Percentiles rank a stretch among this genome's conserved stretches.
Conservation (phyloP, 1,140 invertebrate genomes). For the Achroia grisella region DNA sequence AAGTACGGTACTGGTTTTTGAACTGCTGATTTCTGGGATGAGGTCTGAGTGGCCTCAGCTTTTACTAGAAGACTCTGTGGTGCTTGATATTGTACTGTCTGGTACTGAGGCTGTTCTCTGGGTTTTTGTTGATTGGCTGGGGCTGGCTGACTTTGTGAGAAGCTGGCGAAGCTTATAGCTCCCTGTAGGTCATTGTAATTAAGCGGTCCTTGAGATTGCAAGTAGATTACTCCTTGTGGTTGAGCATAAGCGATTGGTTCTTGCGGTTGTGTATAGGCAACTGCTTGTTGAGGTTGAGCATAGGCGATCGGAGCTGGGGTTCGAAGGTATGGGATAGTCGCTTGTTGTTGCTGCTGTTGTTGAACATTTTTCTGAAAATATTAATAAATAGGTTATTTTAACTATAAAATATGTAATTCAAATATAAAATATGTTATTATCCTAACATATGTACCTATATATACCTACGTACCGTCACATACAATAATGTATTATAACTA, state of each 20-base stretch:
- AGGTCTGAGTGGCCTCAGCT: background rate
- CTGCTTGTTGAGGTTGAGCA: too few relatives aligned
- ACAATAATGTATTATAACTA: background rate
- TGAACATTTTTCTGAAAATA: too few relatives aligned
- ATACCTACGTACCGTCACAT: background rate
- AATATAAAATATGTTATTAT: background rate
- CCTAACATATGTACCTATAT: background rate
- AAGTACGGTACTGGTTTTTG: constrained; percentile 5
- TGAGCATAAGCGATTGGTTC: too few relatives aligned
- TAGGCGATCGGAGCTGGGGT: too few relatives aligned
- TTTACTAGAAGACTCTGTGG: constrained; percentile 2
- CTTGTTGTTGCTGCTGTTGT: too few relatives aligned
- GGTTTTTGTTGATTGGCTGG: background rate
- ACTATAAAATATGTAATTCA: too few relatives aligned
- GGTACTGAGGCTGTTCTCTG: constrained; percentile 12
- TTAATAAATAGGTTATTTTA: too few relatives aligned
- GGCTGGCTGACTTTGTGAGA: constrained; percentile 23
- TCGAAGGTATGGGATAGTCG: too few relatives aligned
- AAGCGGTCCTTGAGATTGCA: too few relatives aligned
- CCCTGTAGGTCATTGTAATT: constrained; percentile 22
- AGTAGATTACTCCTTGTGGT: too few relatives aligned
- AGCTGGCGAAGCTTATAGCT: constrained; percentile 42
- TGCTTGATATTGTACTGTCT: constrained; percentile 10
- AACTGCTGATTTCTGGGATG: background rate
- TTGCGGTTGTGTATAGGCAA: too few relatives aligned